Percentiles rank a stretch among this genome's conserved stretches.
These are phyloP conservation scores for Smittia aterrima DNA, from an alignment of 2,888 invertebrate species.

Conservation along the genomic window DNA sequence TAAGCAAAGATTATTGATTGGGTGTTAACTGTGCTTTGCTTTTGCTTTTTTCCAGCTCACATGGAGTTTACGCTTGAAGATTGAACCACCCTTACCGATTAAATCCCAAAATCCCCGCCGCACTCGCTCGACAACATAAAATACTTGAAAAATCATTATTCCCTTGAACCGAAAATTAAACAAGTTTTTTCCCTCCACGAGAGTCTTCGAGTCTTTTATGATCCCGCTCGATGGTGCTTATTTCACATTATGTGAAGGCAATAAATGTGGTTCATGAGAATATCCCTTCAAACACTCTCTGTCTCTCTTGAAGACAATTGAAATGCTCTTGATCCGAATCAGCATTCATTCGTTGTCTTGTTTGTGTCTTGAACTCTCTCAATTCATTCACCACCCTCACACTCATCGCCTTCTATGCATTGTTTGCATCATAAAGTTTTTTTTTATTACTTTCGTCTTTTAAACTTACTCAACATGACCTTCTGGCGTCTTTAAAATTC, in stretches of 20 bases:
- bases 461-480: not conserved
- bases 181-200: slow-evolving; percentile 5
- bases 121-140: not conserved
- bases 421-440: not conserved
- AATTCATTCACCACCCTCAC: too few relatives aligned
- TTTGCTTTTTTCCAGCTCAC: not conserved
- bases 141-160: slow-evolving; percentile 37
- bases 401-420: too few relatives aligned
- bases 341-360: not conserved
- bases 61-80: too few relatives aligned
- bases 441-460: not conserved
- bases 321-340: not conserved
- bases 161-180: slow-evolving; percentile 34
- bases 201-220: slow-evolving; percentile 18
- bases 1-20: slow-evolving; percentile 38
- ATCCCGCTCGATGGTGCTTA: slow-evolving; percentile 27
- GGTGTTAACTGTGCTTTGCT: slow-evolving; percentile 31
- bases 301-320: not conserved
- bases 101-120: not conserved
- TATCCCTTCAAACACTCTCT: not conserved
- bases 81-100: slow-evolving; percentile 4
- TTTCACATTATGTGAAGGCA: slow-evolving; percentile 34
- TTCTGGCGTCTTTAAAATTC: not conserved
- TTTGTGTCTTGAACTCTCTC: not conserved
- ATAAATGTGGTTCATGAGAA: slow-evolving; percentile 35